Evolutionary conservation across 2,797 vertebrate genomes (phyloP), one percentile per base, ranked within the genome.

Genomic region (Micrastur ruficollis): DNA sequence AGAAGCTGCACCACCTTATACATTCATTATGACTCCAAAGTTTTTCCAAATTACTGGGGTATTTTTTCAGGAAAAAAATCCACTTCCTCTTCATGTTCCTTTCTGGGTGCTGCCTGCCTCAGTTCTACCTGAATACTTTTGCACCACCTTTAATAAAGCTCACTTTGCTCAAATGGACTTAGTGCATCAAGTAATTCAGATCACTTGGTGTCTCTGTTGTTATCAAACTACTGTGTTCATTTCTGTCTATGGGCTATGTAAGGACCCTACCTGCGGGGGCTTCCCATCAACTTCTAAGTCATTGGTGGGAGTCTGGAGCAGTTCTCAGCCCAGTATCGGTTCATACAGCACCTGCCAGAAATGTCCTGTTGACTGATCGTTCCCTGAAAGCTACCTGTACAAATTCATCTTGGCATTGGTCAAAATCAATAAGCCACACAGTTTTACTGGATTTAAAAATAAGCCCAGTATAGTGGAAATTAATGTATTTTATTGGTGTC

Each of bases 211-310:
- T 49, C 19, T 34, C 55, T 53, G 15, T 21, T 63, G 6, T 63
- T 59, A 63, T 6, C 44, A 83, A 47, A 42, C 5, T 27, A 50
- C 8, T 0, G 0, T 0, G 0, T 40, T 29, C 12, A 21, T 55
- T 80, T 86, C 34, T 91, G 16, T 20, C 40, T 68, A 20, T 4
- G 23, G 55, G 5, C 16, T 71, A 61, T 50, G 38, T 62, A 84
- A 74, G 20, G 58, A 83, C 14, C 21, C 3, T 22, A n/a, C 8
- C 25, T 56, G 31, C 0, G 6, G 29, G 29, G 23, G 29, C 13
- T 76, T 67, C 42, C 36, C 29, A 49, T 29, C 50, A 85, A 67
- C 9, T 9, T 83, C 61, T 63, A 36, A 53, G 61, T 8, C 8
- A 0, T 4, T 75, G 36, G 13, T 55, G 42, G 18, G 53, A 61